Base-by-base conservation (phyloP, 2,797 vertebrate species). In the Syncerus caffer region DNA sequence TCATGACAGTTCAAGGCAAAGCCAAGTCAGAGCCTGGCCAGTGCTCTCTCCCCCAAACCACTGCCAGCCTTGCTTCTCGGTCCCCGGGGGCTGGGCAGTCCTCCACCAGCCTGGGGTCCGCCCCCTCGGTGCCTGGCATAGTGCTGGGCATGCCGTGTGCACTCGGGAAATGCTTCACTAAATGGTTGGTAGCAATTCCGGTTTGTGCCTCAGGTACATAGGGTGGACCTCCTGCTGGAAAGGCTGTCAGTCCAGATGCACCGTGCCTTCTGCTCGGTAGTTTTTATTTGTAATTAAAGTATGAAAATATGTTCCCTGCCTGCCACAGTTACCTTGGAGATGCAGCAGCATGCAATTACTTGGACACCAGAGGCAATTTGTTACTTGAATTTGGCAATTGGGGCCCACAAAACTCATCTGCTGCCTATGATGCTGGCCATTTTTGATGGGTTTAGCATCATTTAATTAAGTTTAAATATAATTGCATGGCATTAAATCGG, bases 271-370 rank as follows among this genome's bases (percentile, higher is more conserved):
- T 93, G 85, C 88, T 89, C 21, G 1, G 51, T 62, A 0, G 0
- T 95, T 98, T 97, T 98, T 83, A 17, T 92, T 98, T 84, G 76
- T 97, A 98, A 98, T 98, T 98, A 96, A 98, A 97, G 58, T 93
- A 14, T 89, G 93, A 85, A 95, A 95, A 95, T 38, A 80, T 31
- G 29, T 58, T 97, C 92, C 82, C 3, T 53, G 82, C 4, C 31
- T 92, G 93, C 82, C 85, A 47, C 47, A 47, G 90, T 94, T 97
- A 85, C 90, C 95, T 60, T 86, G 93, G 98, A 97, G 97, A 95
- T 93, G 38, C 51, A 17, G 17, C 31, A n/a, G 6, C 76, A 6
- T 87, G 91, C 92, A 53, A 0, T 90, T 94, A 96, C 53, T 92
- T 97, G 96, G 95, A 67, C 91, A 92, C 89, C 97, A 97, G 78